Percentiles rank a stretch among this genome's conserved stretches.
Conservation (phyloP, 2,888 invertebrate species). For the Herminia tarsipennalis region DNA sequence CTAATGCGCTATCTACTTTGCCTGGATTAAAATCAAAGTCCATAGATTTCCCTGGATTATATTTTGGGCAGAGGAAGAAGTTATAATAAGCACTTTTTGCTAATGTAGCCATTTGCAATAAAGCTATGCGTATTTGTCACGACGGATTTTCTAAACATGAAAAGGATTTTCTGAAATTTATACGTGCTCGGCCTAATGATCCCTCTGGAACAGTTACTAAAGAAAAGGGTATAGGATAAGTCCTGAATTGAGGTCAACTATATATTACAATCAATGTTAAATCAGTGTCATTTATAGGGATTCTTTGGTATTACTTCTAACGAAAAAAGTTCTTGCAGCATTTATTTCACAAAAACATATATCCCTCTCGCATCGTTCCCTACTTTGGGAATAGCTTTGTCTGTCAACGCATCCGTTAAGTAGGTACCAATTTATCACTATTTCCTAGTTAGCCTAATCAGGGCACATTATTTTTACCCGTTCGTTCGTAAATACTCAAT, state of each 20-base stretch:
- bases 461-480: slow-evolving; percentile 38
- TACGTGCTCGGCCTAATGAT: slow-evolving; percentile 57
- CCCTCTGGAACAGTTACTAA: slow-evolving; percentile 61
- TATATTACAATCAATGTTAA: slow-evolving; percentile 64
- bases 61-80: neutral
- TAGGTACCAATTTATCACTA: slow-evolving; percentile 32
- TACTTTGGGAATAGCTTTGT: slow-evolving; percentile 10
- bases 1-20: no score
- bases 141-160: slow-evolving; percentile 44
- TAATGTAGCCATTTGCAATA: neutral
- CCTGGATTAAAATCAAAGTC: no score
- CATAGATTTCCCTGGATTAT: no score
- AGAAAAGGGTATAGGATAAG: slow-evolving; percentile 62
- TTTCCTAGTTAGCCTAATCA: slow-evolving; percentile 33
- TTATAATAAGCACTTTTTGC: neutral
- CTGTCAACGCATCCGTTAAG: slow-evolving; percentile 34
- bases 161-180: slow-evolving; percentile 57
- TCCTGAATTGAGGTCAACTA: slow-evolving; percentile 51
- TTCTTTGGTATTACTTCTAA: slow-evolving; percentile 26
- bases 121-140: slow-evolving; percentile 27
- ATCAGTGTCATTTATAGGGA: slow-evolving; percentile 50
- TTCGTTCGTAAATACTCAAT: slow-evolving; percentile 27
- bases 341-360: slow-evolving; percentile 28
- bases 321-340: slow-evolving; percentile 20
- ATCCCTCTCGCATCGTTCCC: slow-evolving; percentile 1